These are phyloP conservation scores for Catharus minimus DNA, from an alignment of 2,113 vertebrate species.

Conservation along the genomic window DNA sequence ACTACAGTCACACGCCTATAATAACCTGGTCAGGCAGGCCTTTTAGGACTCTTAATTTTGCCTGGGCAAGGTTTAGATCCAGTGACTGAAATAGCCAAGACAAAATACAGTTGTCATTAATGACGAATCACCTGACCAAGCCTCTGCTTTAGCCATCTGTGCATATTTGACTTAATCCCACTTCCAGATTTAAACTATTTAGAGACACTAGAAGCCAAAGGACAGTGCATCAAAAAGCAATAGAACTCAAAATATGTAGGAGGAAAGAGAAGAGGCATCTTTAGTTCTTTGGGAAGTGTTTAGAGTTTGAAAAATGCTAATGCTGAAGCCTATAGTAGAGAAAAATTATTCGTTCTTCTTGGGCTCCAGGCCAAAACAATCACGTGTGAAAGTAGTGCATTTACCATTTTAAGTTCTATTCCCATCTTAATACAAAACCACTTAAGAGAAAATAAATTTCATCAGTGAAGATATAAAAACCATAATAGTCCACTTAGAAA, in stretches of 20 bases:
- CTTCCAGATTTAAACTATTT: background rate
- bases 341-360: background rate
- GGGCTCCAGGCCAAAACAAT: background rate
- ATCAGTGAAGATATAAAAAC: background rate
- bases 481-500: background rate
- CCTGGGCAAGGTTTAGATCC: background rate
- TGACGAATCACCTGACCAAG: background rate
- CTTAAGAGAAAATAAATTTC: slow-evolving; percentile 24
- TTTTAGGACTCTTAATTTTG: background rate
- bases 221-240: background rate
- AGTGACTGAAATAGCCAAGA: background rate
- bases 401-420: background rate
- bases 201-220: background rate
- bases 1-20: background rate
- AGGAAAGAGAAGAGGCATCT: background rate
- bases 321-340: background rate
- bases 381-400: background rate
- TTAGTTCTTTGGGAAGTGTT: background rate
- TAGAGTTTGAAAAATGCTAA: background rate
- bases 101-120: background rate
- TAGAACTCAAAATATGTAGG: background rate
- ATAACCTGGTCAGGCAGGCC: background rate
- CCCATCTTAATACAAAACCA: background rate
- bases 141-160: background rate
- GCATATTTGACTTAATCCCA: background rate